Evolutionary conservation across 2,888 invertebrate species (phyloP), one percentile per base, ranked within the genome.

Genomic region (Dryobota labecula): DNA sequence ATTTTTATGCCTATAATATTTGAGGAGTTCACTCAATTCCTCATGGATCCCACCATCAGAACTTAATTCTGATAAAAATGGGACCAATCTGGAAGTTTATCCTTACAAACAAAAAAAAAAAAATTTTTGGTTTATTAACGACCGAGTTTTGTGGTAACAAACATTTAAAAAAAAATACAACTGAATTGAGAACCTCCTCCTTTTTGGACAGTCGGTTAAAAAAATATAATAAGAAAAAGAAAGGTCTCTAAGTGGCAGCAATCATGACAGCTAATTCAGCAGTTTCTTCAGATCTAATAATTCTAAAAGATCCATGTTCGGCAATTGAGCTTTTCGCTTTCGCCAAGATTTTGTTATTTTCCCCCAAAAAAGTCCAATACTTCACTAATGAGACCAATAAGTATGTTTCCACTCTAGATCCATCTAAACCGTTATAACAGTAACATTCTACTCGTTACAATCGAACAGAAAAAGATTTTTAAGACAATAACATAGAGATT

Each of bases 401-500:
- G 13, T 45, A 58, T 20, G 36, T 60, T 54, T 47, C 49, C 57
- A 62, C 43, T 43, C 47, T 3, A 61, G 13, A 74, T 62, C 49
- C 1, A 47, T 47, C 53, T 11, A 41, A 53, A 27, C 41, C 30
- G 1, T 38, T 60, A 36, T 24, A 54, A 5, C n/a, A 51, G 51
- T 33, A 77, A 47, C n/a, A 63, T 56, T 43, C 62, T 15, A 64
- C 41, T 69, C 53, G 67, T 70, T 56, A 57, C 63, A 70, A 62
- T 20, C 61, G 57, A 71, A 80, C 24, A 82, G 70, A 82, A 76
- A 81, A 76, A 79, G 43, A 63, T 78, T 84, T 85, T 84, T 85
- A 87, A 82, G 88, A 88, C 86, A 87, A 88, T 90, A 86, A 86
- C 85, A 80, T 62, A 86, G 83, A 87, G 89, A 90, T 91, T 93